These are phyloP conservation scores for Stictonetta naevosa DNA, from an alignment of 2,113 vertebrate genomes.

Conservation along the genomic window DNA sequence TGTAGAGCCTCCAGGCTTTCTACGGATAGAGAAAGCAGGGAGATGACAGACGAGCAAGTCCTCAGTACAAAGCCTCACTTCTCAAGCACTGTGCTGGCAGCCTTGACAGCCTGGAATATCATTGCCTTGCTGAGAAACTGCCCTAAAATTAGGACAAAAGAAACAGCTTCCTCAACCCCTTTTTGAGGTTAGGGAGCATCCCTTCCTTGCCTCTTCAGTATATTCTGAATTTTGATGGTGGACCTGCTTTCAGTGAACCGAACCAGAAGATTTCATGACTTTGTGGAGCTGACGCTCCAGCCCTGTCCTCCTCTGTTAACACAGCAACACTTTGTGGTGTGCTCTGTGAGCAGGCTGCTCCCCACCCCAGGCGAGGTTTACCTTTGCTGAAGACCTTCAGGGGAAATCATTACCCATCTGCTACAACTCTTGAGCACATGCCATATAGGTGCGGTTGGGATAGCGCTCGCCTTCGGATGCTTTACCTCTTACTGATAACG, in stretches of 20 bases:
- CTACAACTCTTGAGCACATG: neutral
- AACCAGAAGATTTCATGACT: neutral
- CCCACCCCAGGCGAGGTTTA: neutral
- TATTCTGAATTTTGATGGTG: neutral
- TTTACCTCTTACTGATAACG: neutral
- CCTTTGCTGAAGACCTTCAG: neutral
- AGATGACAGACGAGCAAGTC: neutral
- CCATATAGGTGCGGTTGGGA: neutral
- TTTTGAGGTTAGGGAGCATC: neutral
- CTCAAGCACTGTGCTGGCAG: neutral
- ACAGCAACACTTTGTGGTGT: rapidly evolving
- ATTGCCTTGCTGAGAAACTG: neutral
- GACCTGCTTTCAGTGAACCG: neutral
- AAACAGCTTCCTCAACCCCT: neutral
- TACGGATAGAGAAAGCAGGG: neutral
- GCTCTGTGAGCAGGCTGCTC: neutral
- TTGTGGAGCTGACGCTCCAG: neutral
- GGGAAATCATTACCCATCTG: neutral
- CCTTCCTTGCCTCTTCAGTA: rapidly evolving
- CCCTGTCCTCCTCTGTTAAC: neutral
- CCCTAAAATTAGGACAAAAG: neutral
- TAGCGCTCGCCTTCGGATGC: neutral
- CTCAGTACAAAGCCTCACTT: neutral
- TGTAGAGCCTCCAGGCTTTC: neutral
- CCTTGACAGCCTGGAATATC: neutral